Evolutionary conservation across 2,888 invertebrate genomes (phyloP), one percentile per base, ranked within the genome.

Genomic region (Rhogogaster chlorosoma): DNA sequence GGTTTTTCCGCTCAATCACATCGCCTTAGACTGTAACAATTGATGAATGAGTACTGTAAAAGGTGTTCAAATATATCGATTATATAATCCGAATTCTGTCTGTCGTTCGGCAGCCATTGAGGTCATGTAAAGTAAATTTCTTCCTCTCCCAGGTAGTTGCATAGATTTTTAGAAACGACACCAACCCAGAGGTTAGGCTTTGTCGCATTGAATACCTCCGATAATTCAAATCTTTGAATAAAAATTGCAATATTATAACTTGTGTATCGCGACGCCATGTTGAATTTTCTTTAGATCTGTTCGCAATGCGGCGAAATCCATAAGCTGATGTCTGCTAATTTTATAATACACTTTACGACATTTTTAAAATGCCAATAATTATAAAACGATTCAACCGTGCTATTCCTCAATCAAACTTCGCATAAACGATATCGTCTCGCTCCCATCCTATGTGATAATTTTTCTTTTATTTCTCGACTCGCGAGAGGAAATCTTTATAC

Each of bases 21-120:
- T 80, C 32, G 15, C 57, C 75, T 29, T 78, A n/a, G 10, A 42
- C 61, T n/a, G 26, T 80, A 36, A 61, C 80, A 57, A 80, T 80
- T 26, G 61, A 26, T 49, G 18, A 36, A 36, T 22, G 18, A 80
- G 38, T 10, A 15, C 38, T 10, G 18, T 61, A 61, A 36, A 80
- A 36, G 80, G 12, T 45, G 53, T 83, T 49, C 67, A 83, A 67
- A 83, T 67, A 83, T 67, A 83, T 70, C 70, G 83, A 83, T 83
- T 83, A 83, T 83, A 83, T 83, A 83, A 83, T 83, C 64, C 49
- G 26, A 42, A 64, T 70, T 64, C 83, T 83, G 29, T 80, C 86
- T 88, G 88, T 89, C 89, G 88, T 88, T 90, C 45, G 83, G 70
- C 83, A 83, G 89, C 89, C 87, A 85, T 86, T 86, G 86, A 82